These are phyloP conservation scores for Xestoiulus laeticollis DNA, from an alignment of 2,888 invertebrate species.

Conservation along the genomic window DNA sequence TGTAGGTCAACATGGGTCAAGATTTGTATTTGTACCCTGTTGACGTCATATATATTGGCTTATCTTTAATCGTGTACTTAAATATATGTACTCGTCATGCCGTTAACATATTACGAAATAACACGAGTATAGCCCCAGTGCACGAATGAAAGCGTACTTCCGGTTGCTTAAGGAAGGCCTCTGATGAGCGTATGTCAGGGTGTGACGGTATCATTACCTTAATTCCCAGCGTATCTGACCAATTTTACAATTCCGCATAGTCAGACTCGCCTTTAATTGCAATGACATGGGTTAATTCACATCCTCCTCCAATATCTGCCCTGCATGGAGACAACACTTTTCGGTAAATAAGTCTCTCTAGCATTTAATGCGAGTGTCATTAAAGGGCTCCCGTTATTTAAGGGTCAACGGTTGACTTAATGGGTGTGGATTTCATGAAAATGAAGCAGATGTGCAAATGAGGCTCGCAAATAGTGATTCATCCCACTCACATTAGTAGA, in stretches of 20 bases:
- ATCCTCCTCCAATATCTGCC: slow-evolving; percentile 11
- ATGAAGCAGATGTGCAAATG: background rate
- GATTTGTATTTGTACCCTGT: background rate
- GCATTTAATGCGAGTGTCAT: background rate
- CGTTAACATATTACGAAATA: no score
- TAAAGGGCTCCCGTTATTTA: slow-evolving; percentile 2
- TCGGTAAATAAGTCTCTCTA: slow-evolving; percentile 12
- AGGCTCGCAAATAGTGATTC: slow-evolving; percentile 22
- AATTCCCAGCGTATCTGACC: background rate
- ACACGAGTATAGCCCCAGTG: no score
- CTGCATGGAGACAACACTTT: background rate
- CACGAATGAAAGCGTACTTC: background rate
- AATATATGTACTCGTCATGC: no score
- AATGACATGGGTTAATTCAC: background rate
- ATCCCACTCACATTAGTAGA: background rate
- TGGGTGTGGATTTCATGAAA: slow-evolving; percentile 23
- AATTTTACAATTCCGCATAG: background rate
- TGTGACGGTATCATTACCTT: background rate
- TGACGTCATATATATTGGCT: background rate
- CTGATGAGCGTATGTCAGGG: background rate
- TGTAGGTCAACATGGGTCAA: background rate
- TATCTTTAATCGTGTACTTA: background rate
- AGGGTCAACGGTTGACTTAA: slow-evolving; percentile 28
- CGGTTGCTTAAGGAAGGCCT: background rate
- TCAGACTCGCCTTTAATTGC: background rate